Conservation (phyloP, 2,113 vertebrate genomes). For the Oncorhynchus clarkii region DNA sequence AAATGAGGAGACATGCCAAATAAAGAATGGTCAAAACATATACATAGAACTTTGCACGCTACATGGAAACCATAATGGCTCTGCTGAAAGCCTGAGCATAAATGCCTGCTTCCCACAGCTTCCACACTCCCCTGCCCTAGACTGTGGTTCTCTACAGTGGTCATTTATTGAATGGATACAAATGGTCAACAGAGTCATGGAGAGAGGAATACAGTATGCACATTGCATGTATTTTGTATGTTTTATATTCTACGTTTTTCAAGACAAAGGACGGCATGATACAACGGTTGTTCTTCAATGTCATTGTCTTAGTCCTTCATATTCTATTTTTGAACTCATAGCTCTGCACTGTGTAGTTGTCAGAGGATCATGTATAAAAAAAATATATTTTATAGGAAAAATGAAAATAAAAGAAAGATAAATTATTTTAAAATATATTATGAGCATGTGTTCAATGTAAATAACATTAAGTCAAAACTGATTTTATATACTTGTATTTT, state of each 20-base stretch:
- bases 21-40: conserved; percentile 70
- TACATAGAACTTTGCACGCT: conserved; percentile 74
- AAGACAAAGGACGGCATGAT: conserved; percentile 39
- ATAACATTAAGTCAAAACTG: conserved; percentile 74
- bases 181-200: conserved; percentile 44
- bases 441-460: conserved; percentile 76
- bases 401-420: conserved; percentile 63
- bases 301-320: conserved; percentile 33
- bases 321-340: conserved; percentile 52
- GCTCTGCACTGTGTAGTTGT: conserved; percentile 60
- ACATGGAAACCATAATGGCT: conserved; percentile 76
- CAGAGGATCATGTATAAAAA: conserved; percentile 66
- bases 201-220: conserved; percentile 54
- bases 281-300: conserved; percentile 31
- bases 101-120: conserved; percentile 68
- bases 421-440: conserved; percentile 80
- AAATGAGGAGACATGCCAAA: conserved; percentile 67
- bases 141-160: conserved; percentile 37
- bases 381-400: conserved; percentile 71
- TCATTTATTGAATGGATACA: conserved; percentile 40
- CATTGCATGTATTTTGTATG: conserved; percentile 50
- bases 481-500: conserved; percentile 74
- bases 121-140: conserved; percentile 37
- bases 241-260: conserved; percentile 45
- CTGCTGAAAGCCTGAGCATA: conserved; percentile 61